Percentiles rank a stretch among this genome's conserved stretches.
Evolutionary conservation across 1,140 invertebrate genomes (phyloP).

Genomic region (Meloidogyne hapla): DNA sequence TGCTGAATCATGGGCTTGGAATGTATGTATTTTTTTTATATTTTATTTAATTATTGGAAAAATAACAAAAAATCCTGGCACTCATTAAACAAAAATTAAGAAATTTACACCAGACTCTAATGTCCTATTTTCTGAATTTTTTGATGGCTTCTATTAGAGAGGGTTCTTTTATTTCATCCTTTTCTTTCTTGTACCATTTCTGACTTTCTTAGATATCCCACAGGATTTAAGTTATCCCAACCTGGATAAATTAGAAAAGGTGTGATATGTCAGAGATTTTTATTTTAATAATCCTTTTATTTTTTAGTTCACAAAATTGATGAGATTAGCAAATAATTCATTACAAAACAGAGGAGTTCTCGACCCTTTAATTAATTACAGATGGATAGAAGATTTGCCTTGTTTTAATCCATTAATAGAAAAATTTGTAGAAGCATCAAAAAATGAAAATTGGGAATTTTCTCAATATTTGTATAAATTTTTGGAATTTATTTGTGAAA

Average conservation of each 20-base stretch:
- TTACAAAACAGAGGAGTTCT: not conserved
- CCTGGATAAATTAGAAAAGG: no score
- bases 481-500: not conserved
- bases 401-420: not conserved
- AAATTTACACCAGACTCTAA: no score
- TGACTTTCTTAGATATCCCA: no score
- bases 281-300: not conserved
- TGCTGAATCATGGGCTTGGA: not conserved
- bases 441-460: not conserved
- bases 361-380: not conserved
- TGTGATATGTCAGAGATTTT: not conserved
- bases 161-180: no score
- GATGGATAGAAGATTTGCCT: constrained; percentile 2
- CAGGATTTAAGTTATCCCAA: no score
- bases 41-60: not conserved
- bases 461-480: constrained; percentile 3
- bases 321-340: not conserved
- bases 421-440: not conserved
- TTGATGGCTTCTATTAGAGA: no score
- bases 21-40: not conserved
- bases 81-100: no score
- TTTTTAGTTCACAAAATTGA: constrained; percentile 3
- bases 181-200: no score
- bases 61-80: no score
- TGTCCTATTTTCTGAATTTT: no score